Conservation (phyloP, 2,113 vertebrate species). For the Oreotrochilus melanogaster region DNA sequence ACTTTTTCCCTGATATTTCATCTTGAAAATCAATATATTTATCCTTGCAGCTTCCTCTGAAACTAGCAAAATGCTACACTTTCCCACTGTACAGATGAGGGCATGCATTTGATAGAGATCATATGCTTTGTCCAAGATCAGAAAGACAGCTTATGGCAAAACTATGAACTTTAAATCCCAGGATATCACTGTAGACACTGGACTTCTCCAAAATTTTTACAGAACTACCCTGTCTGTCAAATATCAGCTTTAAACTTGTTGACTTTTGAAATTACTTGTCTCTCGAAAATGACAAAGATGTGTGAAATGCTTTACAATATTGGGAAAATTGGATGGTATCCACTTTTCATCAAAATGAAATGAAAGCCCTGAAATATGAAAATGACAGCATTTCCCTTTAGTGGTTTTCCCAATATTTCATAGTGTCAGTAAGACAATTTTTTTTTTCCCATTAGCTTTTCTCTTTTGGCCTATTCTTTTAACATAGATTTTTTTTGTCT, state of each 20-base stretch:
- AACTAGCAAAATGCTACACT: neutral
- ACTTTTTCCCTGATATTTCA: neutral
- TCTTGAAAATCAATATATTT: neutral
- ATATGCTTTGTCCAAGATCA: neutral
- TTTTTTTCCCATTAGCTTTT: neutral
- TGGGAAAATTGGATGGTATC: slow-evolving; percentile 15
- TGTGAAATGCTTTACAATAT: slow-evolving; percentile 6
- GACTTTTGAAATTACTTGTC: slow-evolving; percentile 51
- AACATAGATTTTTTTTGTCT: neutral
- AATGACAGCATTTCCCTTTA: slow-evolving; percentile 50
- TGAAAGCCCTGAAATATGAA: slow-evolving; percentile 40
- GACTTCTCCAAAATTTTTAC: neutral
- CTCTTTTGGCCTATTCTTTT: neutral
- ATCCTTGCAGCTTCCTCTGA: neutral
- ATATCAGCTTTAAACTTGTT: slow-evolving; percentile 20
- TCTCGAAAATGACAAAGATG: neutral
- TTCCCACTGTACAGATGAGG: neutral
- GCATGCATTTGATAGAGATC: neutral
- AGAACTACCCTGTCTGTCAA: neutral
- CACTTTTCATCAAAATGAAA: slow-evolving; percentile 17
- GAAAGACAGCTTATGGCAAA: neutral
- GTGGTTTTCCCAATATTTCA: slow-evolving; percentile 5
- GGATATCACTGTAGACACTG: neutral
- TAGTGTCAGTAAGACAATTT: neutral
- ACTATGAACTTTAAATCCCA: slow-evolving; percentile 1